Evolutionary conservation across 2,797 vertebrate genomes (phyloP).

Genomic region (Craterocephalus amniculus): DNA sequence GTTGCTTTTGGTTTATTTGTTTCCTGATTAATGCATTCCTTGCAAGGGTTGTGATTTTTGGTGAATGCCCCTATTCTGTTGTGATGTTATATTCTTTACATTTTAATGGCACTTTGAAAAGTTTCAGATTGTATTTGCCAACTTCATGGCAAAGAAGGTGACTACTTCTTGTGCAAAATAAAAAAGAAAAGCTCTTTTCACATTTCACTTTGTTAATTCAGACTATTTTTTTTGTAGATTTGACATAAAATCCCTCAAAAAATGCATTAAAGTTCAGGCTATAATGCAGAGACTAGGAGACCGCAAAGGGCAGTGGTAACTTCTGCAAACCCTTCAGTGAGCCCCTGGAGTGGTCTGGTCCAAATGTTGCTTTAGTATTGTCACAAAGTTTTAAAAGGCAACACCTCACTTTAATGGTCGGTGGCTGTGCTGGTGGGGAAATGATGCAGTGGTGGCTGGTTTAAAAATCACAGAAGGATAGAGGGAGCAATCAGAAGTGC

Average conservation of each 20-base stretch:
- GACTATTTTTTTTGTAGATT: not conserved
- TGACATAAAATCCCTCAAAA: not conserved
- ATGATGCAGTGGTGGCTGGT: slow-evolving; percentile 4
- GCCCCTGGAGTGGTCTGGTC: not conserved
- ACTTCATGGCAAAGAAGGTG: not conserved
- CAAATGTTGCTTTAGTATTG: not conserved
- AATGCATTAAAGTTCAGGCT: not conserved
- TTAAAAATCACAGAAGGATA: slow-evolving; percentile 19
- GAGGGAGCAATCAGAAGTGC: slow-evolving; percentile 13
- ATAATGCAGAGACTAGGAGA: not conserved
- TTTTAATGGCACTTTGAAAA: too few species aligned
- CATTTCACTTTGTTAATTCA: not conserved
- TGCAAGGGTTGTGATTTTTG: too few species aligned
- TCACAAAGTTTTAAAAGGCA: not conserved
- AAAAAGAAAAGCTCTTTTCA: not conserved
- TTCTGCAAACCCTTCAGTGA: not conserved
- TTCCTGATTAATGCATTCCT: too few species aligned
- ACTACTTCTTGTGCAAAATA: too few species aligned
- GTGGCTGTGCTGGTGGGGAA: not conserved
- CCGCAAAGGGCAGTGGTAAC: not conserved
- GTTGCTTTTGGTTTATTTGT: not conserved
- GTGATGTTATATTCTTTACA: not conserved
- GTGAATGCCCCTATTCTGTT: too few species aligned
- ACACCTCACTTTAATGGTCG: slow-evolving; percentile 3
- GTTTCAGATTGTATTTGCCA: not conserved